A percentile compares a stretch with the other conserved stretches of the same genome.
Evolutionary conservation across 2,888 invertebrate genomes (phyloP).

Genomic region (Temnothorax rugatulus): DNA sequence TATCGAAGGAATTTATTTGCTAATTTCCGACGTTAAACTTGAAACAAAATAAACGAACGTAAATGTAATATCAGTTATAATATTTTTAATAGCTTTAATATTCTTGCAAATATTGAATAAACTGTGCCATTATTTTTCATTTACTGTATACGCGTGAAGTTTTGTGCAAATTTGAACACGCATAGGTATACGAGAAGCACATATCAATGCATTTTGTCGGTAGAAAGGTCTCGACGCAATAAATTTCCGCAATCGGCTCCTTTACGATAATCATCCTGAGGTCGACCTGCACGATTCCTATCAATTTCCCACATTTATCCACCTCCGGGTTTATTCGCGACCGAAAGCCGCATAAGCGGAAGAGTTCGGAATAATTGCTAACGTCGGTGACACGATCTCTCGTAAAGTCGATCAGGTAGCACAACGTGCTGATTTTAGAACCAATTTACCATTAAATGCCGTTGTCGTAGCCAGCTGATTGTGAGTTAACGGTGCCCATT

Average conservation of each 20-base stretch:
- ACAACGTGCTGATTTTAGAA: constrained; percentile 50
- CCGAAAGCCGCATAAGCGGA: neutral
- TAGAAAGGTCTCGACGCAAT: constrained; percentile 42
- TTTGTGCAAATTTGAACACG: neutral
- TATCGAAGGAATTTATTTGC: neutral
- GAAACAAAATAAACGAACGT: neutral
- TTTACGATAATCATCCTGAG: constrained; percentile 62
- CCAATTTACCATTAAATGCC: constrained; percentile 61
- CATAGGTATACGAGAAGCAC: neutral
- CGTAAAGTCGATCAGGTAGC: constrained; percentile 55
- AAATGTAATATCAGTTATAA: neutral
- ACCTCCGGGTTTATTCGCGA: constrained; percentile 20
- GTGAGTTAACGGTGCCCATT: constrained; percentile 53
- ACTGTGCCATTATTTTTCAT: neutral
- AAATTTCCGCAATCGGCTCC: constrained; percentile 63
- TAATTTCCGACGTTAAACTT: neutral
- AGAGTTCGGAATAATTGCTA: constrained; percentile 25
- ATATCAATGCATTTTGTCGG: neutral
- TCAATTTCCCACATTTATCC: constrained; percentile 43
- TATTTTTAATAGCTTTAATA: constrained; percentile 23
- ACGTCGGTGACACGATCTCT: constrained; percentile 31
- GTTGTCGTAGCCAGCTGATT: constrained; percentile 56
- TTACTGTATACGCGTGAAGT: neutral
- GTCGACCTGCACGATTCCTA: constrained; percentile 56
- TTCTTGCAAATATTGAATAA: neutral